These are phyloP conservation scores for Solenopsis invicta DNA, from an alignment of 1,140 invertebrate species.

Conservation along the genomic window DNA sequence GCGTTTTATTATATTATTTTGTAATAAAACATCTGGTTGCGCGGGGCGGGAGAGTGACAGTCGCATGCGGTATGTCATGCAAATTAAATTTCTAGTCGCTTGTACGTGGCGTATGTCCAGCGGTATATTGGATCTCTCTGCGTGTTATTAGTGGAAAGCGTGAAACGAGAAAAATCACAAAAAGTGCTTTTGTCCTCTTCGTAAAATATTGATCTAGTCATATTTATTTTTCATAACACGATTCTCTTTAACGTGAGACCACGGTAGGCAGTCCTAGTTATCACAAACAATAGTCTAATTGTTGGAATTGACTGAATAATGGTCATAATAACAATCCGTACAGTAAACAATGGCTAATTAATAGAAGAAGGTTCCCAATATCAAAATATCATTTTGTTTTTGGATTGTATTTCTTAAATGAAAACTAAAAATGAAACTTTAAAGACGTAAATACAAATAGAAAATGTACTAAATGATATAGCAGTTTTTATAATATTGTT, in stretches of 20 bases:
- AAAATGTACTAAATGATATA: too few relatives aligned
- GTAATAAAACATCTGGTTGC: slow-evolving; percentile 28
- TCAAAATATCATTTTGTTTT: too few relatives aligned
- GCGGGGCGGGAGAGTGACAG: not conserved
- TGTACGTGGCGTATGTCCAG: not conserved
- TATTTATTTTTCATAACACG: not conserved
- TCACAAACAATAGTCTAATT: not conserved
- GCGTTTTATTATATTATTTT: slow-evolving; percentile 32
- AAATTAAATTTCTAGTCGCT: slow-evolving; percentile 53
- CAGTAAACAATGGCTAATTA: not conserved
- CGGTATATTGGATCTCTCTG: not conserved
- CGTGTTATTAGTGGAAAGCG: not conserved
- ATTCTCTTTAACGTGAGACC: not conserved
- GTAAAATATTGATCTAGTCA: not conserved
- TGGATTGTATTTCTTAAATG: too few relatives aligned
- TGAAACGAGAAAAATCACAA: not conserved
- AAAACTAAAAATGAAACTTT: too few relatives aligned
- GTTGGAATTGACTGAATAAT: not conserved
- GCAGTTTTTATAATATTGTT: too few relatives aligned
- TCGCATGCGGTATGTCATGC: slow-evolving; percentile 7
- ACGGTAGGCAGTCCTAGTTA: not conserved
- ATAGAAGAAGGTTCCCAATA: not conserved
- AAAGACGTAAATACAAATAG: too few relatives aligned
- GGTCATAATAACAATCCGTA: not conserved
- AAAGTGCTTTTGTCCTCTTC: not conserved